Conservation (phyloP, 2,113 vertebrate genomes). For the Dissostichus mawsoni region DNA sequence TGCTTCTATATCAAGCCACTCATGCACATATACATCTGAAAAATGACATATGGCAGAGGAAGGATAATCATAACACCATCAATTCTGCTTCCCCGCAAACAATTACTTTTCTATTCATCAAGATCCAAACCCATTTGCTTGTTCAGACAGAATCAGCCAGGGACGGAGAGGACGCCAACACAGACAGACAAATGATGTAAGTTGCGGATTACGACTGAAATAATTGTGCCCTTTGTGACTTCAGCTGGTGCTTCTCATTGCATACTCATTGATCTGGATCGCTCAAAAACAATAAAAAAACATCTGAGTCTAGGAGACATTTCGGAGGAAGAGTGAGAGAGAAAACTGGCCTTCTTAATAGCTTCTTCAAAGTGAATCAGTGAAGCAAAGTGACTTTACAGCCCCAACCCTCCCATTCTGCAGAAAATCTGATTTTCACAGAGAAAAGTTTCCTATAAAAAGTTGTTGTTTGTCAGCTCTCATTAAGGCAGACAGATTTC, state of each 20-base stretch:
- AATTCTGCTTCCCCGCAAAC: constrained; percentile 38
- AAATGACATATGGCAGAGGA: constrained; percentile 12
- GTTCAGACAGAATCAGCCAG: not conserved
- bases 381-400: constrained; percentile 42
- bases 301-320: constrained; percentile 4
- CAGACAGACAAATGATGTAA: constrained; percentile 43
- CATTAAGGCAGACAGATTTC: constrained; percentile 39
- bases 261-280: constrained; percentile 28
- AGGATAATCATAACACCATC: constrained; percentile 35
- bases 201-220: constrained; percentile 51
- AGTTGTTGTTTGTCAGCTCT: constrained; percentile 26
- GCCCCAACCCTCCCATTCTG: constrained; percentile 13
- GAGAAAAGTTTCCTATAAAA: constrained; percentile 29
- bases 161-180: constrained; percentile 29
- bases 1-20: constrained; percentile 36
- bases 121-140: constrained; percentile 35
- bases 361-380: constrained; percentile 39
- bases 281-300: constrained; percentile 34
- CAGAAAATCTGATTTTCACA: constrained; percentile 42
- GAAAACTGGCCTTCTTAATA: constrained; percentile 13
- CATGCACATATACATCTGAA: not conserved
- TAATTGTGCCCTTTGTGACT: constrained; percentile 42
- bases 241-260: constrained; percentile 14
- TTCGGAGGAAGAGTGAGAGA: too few species aligned
- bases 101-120: constrained; percentile 55